Evolutionary conservation across 2,888 invertebrate species (phyloP).

Genomic region (Drosophila monieri): DNA sequence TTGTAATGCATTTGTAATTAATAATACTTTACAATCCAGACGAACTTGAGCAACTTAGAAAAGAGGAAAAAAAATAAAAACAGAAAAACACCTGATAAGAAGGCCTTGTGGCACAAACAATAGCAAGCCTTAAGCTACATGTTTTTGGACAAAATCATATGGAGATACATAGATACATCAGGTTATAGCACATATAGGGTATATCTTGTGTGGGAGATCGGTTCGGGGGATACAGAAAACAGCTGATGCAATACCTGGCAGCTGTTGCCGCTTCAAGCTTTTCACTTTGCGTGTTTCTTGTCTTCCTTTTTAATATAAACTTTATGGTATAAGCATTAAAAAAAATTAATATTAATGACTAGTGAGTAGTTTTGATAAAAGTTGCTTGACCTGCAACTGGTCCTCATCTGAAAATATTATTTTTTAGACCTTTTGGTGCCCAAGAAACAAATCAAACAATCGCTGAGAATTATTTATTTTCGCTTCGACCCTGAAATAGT

Average conservation of each 20-base stretch:
- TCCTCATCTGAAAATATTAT: too few relatives aligned
- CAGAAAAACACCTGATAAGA: conserved; percentile 18
- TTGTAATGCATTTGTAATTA: conserved; percentile 57
- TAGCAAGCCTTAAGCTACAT: conserved; percentile 10
- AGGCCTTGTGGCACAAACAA: conserved; percentile 20
- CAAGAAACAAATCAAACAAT: conserved; percentile 3
- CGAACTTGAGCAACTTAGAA: conserved; percentile 50
- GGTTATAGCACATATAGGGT: conserved; percentile 6
- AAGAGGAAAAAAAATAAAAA: conserved; percentile 12
- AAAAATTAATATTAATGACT: conserved; percentile 17
- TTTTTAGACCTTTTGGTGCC: not conserved
- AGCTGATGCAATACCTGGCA: conserved; percentile 71
- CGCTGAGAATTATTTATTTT: conserved; percentile 19
- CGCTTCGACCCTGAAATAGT: conserved; percentile 65
- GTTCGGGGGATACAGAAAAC: conserved; percentile 59
- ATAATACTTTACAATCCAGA: conserved; percentile 44
- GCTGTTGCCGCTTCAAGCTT: conserved; percentile 56
- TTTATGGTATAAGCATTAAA: not conserved
- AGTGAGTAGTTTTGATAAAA: not conserved
- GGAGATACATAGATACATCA: conserved; percentile 4
- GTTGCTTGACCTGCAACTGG: conserved; percentile 30
- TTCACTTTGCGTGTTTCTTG: conserved; percentile 37
- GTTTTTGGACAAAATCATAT: conserved; percentile 17
- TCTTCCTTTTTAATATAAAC: conserved; percentile 13
- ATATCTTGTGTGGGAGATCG: conserved; percentile 17